Evolutionary conservation across 2,888 invertebrate genomes (phyloP), one percentile per base, ranked within the genome.

Genomic region (Platycnemis pennipes): DNA sequence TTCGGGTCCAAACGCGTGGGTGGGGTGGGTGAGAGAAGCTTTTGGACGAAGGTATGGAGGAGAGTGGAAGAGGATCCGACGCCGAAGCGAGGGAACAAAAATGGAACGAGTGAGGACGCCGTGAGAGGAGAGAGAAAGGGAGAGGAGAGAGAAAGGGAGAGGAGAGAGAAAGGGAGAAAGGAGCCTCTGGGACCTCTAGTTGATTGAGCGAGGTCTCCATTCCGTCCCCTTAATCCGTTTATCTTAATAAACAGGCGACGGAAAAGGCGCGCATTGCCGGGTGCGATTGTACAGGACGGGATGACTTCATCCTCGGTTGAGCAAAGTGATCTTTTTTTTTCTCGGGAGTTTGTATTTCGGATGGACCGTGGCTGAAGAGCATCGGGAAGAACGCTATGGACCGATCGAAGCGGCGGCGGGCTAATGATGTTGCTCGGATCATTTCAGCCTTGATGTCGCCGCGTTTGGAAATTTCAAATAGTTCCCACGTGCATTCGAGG

Each of bases 141-240:
- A 56, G 88, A 88, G 88, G 63, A 56, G 53, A 56, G 88, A 88
- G 88, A 88, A 37, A 86, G 86, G 42, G 86, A 26, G 63, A 22
- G 63, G 26, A 63, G 63, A 49, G 49, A 49, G 49, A 49, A 16
- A 63, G 63, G n/a, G n/a, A n/a, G n/a, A n/a, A n/a, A n/a, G 37
- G 53, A 56, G 88, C 49, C 49, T 53, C 16, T 42, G 86, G 42
- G 86, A n/a, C n/a, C 63, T 63, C 26, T 44, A 91, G 44, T 44
- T 63, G 91, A 91, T 91, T 42, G 44, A 63, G 91, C 45, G 87
- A n/a, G 5, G 22, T 37, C 37, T n/a, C 37, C 37, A 77, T 37
- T 13, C 31, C 31, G 31, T 46, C 7, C n/a, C n/a, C 88, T 31
- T 89, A 5, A 89, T 89, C 53, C 49, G 53, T 53, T 53, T 89